Evolutionary conservation across 1,140 invertebrate species (phyloP).

Genomic region (Agrilus planipennis): DNA sequence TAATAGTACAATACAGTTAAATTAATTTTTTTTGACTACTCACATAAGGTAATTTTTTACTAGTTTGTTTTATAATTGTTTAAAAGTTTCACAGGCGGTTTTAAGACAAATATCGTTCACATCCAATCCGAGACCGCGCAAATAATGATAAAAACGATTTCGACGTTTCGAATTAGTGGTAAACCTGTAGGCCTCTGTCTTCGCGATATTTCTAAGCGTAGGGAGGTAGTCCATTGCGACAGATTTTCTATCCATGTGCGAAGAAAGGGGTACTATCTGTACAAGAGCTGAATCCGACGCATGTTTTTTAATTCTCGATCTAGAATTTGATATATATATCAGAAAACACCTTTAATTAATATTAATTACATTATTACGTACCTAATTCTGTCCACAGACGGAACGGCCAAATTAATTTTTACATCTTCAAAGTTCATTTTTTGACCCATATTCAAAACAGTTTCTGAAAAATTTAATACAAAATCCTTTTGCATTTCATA

Average conservation of each 20-base stretch:
- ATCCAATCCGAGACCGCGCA: conserved; percentile 26
- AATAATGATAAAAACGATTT: conserved; percentile 50
- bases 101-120: conserved; percentile 18
- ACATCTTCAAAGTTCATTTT: no score
- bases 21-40: no score
- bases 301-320: conserved; percentile 21
- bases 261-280: conserved; percentile 13
- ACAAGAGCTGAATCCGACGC: conserved; percentile 17
- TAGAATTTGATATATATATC: no score
- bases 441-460: no score
- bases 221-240: conserved; percentile 43
- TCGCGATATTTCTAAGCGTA: conserved; percentile 41
- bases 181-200: conserved; percentile 40
- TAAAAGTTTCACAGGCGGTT: conserved; percentile 17
- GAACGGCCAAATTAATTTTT: no score
- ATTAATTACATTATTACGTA: no score
- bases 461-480: no score
- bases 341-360: no score
- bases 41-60: background rate
- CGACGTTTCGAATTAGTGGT: conserved; percentile 37
- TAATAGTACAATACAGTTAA: no score
- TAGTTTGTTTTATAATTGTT: background rate
- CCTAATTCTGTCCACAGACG: no score
- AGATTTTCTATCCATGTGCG: conserved; percentile 13
- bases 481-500: conserved; percentile 9